phyloP scores from a whole-genome alignment of 2,113 vertebrate genomes.

The Megaleporinus macrocephalus region DNA sequence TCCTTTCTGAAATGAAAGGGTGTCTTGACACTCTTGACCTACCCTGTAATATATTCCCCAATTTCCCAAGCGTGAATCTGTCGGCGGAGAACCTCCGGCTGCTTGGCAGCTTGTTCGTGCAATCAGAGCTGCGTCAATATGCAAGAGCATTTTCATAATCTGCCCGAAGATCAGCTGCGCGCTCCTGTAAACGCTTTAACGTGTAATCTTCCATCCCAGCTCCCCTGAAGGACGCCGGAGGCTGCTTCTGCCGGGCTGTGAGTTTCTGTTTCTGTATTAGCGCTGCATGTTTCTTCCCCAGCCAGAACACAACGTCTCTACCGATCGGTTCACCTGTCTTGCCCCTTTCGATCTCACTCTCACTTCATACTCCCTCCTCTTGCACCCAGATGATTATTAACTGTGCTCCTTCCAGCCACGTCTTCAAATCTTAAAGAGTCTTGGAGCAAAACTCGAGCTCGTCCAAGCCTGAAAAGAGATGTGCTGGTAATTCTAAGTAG shows the following conservation, averaged over 20 bases:
- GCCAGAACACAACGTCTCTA: too few relatives aligned
- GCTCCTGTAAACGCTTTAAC: background rate
- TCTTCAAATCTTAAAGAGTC: background rate
- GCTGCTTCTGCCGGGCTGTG: background rate
- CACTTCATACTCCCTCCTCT: background rate
- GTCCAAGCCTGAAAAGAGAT: background rate
- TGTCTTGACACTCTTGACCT: too few relatives aligned
- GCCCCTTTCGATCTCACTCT: background rate
- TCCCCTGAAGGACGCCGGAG: background rate
- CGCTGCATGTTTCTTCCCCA: background rate
- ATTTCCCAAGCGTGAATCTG: too few relatives aligned
- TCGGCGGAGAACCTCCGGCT: too few relatives aligned
- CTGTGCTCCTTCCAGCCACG: background rate
- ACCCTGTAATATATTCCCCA: too few relatives aligned
- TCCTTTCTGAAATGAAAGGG: too few relatives aligned
- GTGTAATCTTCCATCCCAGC: background rate
- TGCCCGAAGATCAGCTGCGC: background rate
- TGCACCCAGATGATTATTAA: too few relatives aligned
- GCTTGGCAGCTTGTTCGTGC: background rate
- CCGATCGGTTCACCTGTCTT: background rate
- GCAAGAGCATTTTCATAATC: background rate
- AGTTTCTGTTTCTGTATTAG: background rate
- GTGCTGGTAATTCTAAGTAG: background rate
- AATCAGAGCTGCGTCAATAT: background rate
- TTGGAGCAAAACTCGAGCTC: too few relatives aligned